Base-by-base conservation (phyloP, 2,113 vertebrate species). In the Psittacus erithacus region DNA sequence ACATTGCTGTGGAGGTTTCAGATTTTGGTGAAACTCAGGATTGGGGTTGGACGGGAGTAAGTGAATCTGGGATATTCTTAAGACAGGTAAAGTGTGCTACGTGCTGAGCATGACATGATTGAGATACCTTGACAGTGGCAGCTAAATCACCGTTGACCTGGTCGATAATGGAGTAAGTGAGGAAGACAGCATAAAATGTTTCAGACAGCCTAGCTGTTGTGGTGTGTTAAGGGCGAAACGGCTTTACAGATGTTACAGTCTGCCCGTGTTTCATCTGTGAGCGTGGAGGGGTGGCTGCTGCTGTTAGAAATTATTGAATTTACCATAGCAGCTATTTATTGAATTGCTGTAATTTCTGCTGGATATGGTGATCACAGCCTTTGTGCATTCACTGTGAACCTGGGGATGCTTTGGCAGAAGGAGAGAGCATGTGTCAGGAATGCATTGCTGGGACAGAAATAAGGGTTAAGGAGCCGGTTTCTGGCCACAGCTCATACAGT, bases 1-100 rank as follows among this genome's bases (percentile, higher is more conserved):
- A 12, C 0, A 2, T 73, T 70, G 22, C 20, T 77, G 19, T 83
- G 19, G 41, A 43, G 17, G 8, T 11, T 83, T 86, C 70, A 46
- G 31, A 1, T 88, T 88, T 86, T 81, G 31, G 31, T 75, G 24
- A 64, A 89, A 82, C 14, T 7, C 31, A 31, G 31, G 38, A 33
- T 69, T 20, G 19, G 8, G 10, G 18, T 4, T 1, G 0, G 0
- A 1, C 3, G 13, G 2, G 4, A 76, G 10, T 70, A 71, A 49
- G 6, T 62, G 7, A 76, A 55, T 71, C 24, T 43, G 35, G 50
- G 71, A 47, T 69, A 49, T 75, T 75, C 16, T 50, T 31, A 20
- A 74, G 70, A 59, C 33, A 31, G 47, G 46, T 46, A 4, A 46
- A 44, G 6, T 60, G 7, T 60, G 27, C 18, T 50, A 14, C 31